Evolutionary conservation across 2,113 vertebrate species (phyloP), one percentile per base, ranked within the genome.

Genomic region (Phoxinus phoxinus): DNA sequence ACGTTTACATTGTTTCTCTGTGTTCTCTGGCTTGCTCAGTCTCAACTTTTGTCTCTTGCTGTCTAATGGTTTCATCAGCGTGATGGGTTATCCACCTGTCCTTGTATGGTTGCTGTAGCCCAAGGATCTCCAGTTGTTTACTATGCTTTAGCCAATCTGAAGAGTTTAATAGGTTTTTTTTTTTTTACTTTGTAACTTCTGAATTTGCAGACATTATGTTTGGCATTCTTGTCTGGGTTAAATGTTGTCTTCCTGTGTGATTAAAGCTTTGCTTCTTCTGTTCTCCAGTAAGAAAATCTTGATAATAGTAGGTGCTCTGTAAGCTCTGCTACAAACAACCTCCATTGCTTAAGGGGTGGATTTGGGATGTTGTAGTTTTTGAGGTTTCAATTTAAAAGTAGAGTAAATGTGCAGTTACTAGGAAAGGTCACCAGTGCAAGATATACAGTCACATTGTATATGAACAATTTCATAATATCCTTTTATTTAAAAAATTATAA

Each of bases 21-120:
- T 80, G 32, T 80, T 63, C 56, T 59, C n/a, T 30, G 58, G 12
- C 35, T 63, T 63, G 77, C 58, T 44, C 37, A 27, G 25, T 46
- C 23, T 44, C 15, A 80, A 17, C 9, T 44, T 80, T 1, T 79
- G 53, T 17, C 76, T 59, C 3, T 78, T 63, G n/a, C n/a, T 44
- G 23, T 80, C 58, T 80, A n/a, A 37, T 80, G 15, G n/a, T 46
- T 80, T 80, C 15, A 63, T 65, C 58, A 44, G 58, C 2, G n/a
- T 63, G 78, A 80, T 80, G 58, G 25, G 2, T 44, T 80, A 30
- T 80, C 35, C 58, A 80, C 78, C 37, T 63, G 78, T 30, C 58
- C 58, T 30, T 27, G 8, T 44, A 46, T 80, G 37, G 32, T 30
- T 63, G n/a, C 46, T 61, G 21, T 46, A 61, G 4, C 37, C 78